A percentile compares a stretch with the other conserved stretches of the same genome.
These are phyloP conservation scores for Probaryconus sp. DNA, from an alignment of 1,140 invertebrate species.

Conservation along the genomic window DNA sequence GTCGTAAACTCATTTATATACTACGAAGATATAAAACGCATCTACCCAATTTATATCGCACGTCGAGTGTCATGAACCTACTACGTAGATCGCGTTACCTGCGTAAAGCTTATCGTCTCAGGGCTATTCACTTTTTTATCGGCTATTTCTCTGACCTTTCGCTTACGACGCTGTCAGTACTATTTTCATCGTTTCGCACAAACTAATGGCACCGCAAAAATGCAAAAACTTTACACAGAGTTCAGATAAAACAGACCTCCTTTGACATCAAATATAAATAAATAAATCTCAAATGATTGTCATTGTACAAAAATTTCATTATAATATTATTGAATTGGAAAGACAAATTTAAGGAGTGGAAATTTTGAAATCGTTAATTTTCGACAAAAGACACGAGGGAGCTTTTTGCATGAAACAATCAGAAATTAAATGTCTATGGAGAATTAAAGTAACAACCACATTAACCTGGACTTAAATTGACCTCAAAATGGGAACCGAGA, in stretches of 20 bases:
- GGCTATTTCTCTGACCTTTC: constrained; percentile 31
- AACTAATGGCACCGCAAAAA: constrained; percentile 31
- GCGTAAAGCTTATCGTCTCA: constrained; percentile 49
- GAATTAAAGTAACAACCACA: constrained; percentile 34
- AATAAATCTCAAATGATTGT: too few relatives aligned
- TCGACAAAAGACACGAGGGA: too few relatives aligned
- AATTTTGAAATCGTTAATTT: too few relatives aligned
- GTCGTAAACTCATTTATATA: constrained; percentile 62
- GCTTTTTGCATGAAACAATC: too few relatives aligned
- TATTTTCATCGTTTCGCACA: constrained; percentile 44
- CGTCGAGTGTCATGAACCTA: constrained; percentile 33
- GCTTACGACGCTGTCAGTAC: constrained; percentile 37
- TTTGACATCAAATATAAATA: too few relatives aligned
- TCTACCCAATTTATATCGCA: constrained; percentile 57
- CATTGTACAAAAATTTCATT: too few relatives aligned
- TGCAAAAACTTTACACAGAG: constrained; percentile 13
- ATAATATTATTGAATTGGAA: too few relatives aligned
- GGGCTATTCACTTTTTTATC: constrained; percentile 50
- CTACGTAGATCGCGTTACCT: constrained; percentile 52
- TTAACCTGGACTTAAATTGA: constrained; percentile 38
- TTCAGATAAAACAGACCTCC: too few relatives aligned
- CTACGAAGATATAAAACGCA: constrained; percentile 48
- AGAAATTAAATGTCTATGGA: constrained; percentile 23
- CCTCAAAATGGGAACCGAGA: constrained; percentile 39
- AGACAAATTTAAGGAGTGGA: too few relatives aligned